Conservation (phyloP, 2,888 invertebrate genomes). For the Polydrusus cervinus region DNA sequence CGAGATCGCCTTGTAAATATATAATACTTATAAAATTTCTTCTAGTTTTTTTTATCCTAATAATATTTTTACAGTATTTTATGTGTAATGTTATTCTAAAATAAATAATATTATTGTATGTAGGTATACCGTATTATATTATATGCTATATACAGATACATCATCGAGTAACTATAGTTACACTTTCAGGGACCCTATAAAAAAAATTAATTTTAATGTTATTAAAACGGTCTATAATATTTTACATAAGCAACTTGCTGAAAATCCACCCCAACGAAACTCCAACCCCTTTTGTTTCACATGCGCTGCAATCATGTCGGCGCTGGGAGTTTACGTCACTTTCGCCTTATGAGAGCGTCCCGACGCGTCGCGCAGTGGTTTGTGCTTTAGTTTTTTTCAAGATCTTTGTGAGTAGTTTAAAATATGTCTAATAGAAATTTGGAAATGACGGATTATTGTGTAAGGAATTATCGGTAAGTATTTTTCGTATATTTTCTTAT, state of each 20-base stretch:
- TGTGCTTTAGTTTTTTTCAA: not conserved
- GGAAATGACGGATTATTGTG: conserved; percentile 24
- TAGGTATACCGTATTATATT: too few species aligned
- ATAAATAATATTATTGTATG: too few species aligned
- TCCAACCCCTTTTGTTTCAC: conserved; percentile 22
- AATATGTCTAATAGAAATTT: conserved; percentile 7
- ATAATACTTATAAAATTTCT: too few species aligned
- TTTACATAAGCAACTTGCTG: conserved; percentile 1
- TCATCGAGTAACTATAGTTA: too few species aligned
- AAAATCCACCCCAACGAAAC: conserved; percentile 19
- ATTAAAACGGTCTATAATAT: not conserved
- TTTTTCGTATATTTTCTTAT: not conserved
- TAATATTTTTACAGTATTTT: too few species aligned
- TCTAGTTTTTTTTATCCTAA: too few species aligned
- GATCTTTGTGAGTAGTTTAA: not conserved
- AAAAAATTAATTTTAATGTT: too few species aligned
- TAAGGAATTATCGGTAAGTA: conserved; percentile 19
- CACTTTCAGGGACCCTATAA: too few species aligned
- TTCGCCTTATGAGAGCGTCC: conserved; percentile 40
- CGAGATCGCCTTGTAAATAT: too few species aligned
- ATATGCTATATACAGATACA: too few species aligned
- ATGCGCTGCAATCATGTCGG: conserved; percentile 24
- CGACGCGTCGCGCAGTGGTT: conserved; percentile 33
- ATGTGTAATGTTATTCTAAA: too few species aligned
- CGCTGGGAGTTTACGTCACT: conserved; percentile 36